Evolutionary conservation across 2,113 vertebrate genomes (phyloP).

Genomic region (Rhombomys opimus): DNA sequence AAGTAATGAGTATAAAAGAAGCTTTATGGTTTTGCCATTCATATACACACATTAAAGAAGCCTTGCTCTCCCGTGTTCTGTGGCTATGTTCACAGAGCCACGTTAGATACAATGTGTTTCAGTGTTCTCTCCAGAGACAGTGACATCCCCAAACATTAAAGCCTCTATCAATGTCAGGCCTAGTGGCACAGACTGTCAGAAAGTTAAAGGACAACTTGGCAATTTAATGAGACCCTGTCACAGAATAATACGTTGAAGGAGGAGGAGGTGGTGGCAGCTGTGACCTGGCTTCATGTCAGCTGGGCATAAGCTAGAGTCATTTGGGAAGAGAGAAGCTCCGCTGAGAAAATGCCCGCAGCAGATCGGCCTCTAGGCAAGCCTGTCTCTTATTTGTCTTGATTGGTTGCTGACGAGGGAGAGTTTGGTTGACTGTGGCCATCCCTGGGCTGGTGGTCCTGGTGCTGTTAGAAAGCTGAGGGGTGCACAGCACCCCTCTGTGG

Average conservation of each 20-base stretch:
- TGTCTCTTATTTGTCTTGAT: not conserved
- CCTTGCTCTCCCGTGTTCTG: not conserved
- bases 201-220: not conserved
- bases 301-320: not conserved
- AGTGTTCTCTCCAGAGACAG: not conserved
- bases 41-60: constrained; percentile 14
- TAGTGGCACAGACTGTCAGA: not conserved
- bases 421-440: not conserved
- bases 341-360: not conserved
- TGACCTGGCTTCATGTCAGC: not conserved
- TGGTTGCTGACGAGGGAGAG: not conserved
- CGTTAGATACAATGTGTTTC: not conserved
- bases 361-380: not conserved
- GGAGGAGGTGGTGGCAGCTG: too few species aligned
- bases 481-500: not conserved
- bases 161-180: not conserved
- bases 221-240: not conserved
- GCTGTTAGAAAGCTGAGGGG: not conserved
- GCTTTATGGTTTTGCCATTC: not conserved
- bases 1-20: not conserved
- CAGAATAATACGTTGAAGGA: not conserved
- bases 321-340: not conserved
- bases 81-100: not conserved
- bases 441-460: not conserved
- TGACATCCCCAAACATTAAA: constrained; percentile 18